Conservation (phyloP, 1,140 invertebrate genomes). For the Chironomus striatipennis region DNA sequence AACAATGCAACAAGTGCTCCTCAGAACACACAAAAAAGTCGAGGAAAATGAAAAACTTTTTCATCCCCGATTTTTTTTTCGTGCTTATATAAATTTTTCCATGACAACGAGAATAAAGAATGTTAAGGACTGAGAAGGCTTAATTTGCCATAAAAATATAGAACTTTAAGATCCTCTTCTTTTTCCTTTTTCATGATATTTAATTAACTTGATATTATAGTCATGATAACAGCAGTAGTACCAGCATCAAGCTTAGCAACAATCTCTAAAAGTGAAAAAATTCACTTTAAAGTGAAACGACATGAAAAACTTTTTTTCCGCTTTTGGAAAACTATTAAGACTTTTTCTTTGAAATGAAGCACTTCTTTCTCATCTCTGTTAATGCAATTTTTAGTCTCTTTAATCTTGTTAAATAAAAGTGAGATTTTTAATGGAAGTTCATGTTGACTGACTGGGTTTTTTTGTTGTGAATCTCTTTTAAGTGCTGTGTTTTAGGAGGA, state of each 20-base stretch:
- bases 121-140: not conserved
- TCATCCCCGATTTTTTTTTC: not conserved
- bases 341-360: conserved; percentile 7
- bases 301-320: not conserved
- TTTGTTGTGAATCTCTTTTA: too few species aligned
- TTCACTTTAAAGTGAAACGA: conserved; percentile 6
- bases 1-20: not conserved
- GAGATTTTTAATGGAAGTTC: too few species aligned
- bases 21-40: too few species aligned
- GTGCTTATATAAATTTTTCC: not conserved
- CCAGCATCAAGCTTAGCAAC: not conserved
- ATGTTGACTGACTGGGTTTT: too few species aligned
- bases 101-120: not conserved
- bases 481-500: too few species aligned
- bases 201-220: conserved; percentile 8
- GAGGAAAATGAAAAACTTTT: not conserved
- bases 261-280: not conserved
- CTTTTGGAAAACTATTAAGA: not conserved
- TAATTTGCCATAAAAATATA: conserved; percentile 20
- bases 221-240: not conserved
- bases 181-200: conserved; percentile 1
- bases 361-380: not conserved
- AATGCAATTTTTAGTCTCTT: not conserved
- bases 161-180: not conserved
- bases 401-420: too few species aligned